Evolutionary conservation across 2,113 vertebrate genomes (phyloP).

Genomic region (Peromyscus californicus): DNA sequence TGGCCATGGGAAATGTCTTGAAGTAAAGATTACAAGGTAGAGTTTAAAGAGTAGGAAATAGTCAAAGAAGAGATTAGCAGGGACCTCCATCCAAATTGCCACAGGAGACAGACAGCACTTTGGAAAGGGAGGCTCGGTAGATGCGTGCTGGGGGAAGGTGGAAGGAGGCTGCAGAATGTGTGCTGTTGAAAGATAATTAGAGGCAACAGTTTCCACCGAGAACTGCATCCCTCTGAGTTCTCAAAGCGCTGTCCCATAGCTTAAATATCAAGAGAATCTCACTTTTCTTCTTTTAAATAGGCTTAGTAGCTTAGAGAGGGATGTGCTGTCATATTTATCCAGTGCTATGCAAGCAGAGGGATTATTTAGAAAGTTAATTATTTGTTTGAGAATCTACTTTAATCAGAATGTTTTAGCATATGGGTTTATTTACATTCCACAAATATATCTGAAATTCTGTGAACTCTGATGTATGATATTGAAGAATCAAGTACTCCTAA

Average conservation of each 20-base stretch:
- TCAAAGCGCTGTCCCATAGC: not conserved
- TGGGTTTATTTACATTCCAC: slow-evolving; percentile 55
- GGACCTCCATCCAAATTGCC: not conserved
- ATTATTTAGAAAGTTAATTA: slow-evolving; percentile 60
- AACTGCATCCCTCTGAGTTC: not conserved
- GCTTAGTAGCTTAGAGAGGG: not conserved
- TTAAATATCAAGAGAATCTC: not conserved
- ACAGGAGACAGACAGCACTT: not conserved
- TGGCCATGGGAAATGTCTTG: not conserved
- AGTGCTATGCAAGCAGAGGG: not conserved
- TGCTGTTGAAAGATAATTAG: not conserved
- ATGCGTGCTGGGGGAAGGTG: too few species aligned
- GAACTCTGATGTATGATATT: not conserved
- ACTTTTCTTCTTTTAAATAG: slow-evolving; percentile 22
- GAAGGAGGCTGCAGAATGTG: not conserved
- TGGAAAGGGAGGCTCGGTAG: not conserved
- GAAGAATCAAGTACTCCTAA: not conserved
- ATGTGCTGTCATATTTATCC: not conserved
- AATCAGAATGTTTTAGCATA: slow-evolving; percentile 33
- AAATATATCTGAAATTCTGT: slow-evolving; percentile 36
- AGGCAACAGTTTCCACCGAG: not conserved
- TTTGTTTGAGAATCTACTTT: slow-evolving; percentile 53
- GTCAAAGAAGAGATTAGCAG: not conserved
- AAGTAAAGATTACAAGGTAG: not conserved
- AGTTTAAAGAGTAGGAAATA: slow-evolving; percentile 6